These are phyloP conservation scores for Podabrus alpinus DNA, from an alignment of 2,888 invertebrate genomes.

Conservation along the genomic window DNA sequence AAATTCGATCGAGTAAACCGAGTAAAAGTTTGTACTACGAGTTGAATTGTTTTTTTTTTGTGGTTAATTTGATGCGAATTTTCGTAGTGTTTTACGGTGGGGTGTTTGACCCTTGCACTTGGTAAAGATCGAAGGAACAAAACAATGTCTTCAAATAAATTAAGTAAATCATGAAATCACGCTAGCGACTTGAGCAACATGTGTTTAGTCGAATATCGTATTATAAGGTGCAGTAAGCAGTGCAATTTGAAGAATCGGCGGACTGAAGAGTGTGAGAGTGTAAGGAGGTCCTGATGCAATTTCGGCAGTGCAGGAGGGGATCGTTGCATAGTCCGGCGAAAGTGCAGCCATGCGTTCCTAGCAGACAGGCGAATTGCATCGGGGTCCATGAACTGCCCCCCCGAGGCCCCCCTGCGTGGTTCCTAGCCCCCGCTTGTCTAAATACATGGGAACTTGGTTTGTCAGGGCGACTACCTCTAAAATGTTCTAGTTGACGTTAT, in stretches of 20 bases:
- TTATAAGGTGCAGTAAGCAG: constrained; percentile 27
- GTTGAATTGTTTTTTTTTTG: not conserved
- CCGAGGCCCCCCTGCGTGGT: constrained; percentile 28
- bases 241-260: constrained; percentile 22
- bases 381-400: constrained; percentile 50
- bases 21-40: not conserved
- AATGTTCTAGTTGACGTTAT: constrained; percentile 29
- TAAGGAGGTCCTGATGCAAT: constrained; percentile 33
- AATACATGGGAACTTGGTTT: constrained; percentile 41
- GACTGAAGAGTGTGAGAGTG: constrained; percentile 2
- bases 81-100: not conserved
- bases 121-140: constrained; percentile 6
- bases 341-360: constrained; percentile 58
- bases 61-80: not conserved
- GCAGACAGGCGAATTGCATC: constrained; percentile 56
- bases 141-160: constrained; percentile 22
- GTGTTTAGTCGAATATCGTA: constrained; percentile 26
- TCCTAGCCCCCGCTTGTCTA: constrained; percentile 35
- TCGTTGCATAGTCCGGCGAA: constrained; percentile 54
- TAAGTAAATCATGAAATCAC: constrained; percentile 21
- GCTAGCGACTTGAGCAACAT: constrained; percentile 28
- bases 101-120: constrained; percentile 20
- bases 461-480: constrained; percentile 41
- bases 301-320: constrained; percentile 31
- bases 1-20: not conserved